Percentiles rank a stretch among this genome's conserved stretches.
These are phyloP conservation scores for Drosophila malerkotliana DNA, from an alignment of 1,140 invertebrate species.

Conservation along the genomic window DNA sequence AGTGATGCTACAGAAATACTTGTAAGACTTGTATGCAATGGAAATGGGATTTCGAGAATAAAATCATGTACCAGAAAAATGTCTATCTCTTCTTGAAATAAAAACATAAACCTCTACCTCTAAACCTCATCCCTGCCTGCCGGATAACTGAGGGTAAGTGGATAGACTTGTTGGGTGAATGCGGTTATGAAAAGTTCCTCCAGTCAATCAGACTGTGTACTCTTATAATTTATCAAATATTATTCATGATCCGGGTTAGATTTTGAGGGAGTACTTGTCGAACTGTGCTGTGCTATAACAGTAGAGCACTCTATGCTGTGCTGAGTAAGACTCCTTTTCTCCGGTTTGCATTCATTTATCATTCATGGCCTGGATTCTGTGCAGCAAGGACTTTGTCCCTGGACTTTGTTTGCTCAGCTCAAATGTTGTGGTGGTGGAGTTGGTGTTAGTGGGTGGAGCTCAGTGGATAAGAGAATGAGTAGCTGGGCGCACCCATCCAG, in stretches of 20 bases:
- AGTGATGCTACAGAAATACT: neutral
- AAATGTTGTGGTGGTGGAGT: conserved; percentile 48
- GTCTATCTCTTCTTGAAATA: too few species aligned
- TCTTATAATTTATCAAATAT: conserved; percentile 14
- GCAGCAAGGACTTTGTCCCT: conserved; percentile 34
- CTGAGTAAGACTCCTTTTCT: conserved; percentile 20
- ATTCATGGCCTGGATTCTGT: conserved; percentile 52
- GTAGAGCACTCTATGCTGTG: neutral
- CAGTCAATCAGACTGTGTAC: conserved; percentile 7
- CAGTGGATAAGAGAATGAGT: neutral
- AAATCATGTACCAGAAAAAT: neutral
- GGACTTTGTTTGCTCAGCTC: conserved; percentile 47
- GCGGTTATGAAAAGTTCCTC: conserved; percentile 1
- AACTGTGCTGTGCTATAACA: neutral
- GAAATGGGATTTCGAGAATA: neutral
- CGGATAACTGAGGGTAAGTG: neutral
- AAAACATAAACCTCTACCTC: neutral
- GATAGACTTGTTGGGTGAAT: conserved; percentile 1
- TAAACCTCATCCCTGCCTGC: too few species aligned
- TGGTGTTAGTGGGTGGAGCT: conserved; percentile 17
- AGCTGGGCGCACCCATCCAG: conserved; percentile 4
- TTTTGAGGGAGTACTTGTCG: conserved; percentile 7
- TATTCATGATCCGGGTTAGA: conserved; percentile 41
- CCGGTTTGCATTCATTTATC: conserved; percentile 68
- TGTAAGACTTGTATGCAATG: too few species aligned